Percentiles rank a stretch among this genome's conserved stretches.
Evolutionary conservation across 1,140 invertebrate genomes (phyloP).

Genomic region (Meteorus sp.): DNA sequence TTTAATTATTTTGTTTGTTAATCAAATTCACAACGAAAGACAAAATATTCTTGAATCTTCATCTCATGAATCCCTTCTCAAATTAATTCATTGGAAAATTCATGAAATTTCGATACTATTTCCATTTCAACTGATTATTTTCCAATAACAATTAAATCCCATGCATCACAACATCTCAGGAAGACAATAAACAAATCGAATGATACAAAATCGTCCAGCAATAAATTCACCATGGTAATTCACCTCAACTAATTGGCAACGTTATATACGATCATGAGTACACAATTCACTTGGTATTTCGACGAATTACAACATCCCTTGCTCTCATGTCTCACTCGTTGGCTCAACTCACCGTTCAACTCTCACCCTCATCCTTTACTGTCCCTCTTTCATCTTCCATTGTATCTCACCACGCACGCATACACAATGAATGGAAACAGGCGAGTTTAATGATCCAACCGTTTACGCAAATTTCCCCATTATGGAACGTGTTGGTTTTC

Average conservation of each 20-base stretch:
- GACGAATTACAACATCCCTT: slow-evolving; percentile 56
- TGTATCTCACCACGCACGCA: slow-evolving; percentile 30
- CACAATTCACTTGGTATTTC: slow-evolving; percentile 61
- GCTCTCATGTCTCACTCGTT: slow-evolving; percentile 16
- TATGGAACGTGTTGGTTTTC: slow-evolving; percentile 56
- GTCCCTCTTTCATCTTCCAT: slow-evolving; percentile 32
- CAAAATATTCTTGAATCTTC: no score
- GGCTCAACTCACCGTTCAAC: slow-evolving; percentile 5
- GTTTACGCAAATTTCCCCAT: slow-evolving; percentile 62
- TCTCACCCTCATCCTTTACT: slow-evolving; percentile 26
- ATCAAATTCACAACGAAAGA: no score
- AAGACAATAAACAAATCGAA: no score
- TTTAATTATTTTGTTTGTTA: no score
- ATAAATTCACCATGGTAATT: slow-evolving; percentile 54
- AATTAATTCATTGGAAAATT: no score
- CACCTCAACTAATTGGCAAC: slow-evolving; percentile 60
- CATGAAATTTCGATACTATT: no score
- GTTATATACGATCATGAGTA: slow-evolving; percentile 61
- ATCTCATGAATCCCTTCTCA: no score
- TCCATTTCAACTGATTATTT: no score
- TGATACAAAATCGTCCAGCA: slow-evolving; percentile 24
- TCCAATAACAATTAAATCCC: no score
- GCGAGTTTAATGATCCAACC: slow-evolving; percentile 55
- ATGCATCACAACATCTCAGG: no score
- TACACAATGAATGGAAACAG: slow-evolving; percentile 36